Base-by-base conservation (phyloP, 1,140 invertebrate species). In the Calephelis virginiensis region DNA sequence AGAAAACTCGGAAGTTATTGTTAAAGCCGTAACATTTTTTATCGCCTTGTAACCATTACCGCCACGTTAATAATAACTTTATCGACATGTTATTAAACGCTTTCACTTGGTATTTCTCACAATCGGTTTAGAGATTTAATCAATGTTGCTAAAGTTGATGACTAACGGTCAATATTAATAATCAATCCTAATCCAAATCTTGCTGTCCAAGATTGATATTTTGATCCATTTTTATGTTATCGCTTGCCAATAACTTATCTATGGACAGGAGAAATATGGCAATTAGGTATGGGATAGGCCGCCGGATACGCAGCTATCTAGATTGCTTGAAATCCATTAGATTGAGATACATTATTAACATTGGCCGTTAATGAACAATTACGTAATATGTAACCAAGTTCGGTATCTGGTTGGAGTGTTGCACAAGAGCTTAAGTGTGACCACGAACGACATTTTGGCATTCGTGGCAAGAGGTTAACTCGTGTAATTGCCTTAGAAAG, bases 1-100 rank as follows among this genome's bases (percentile, higher is more conserved):
- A 62, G 40, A 68, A 70, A 75, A 77, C 74, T 78, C 71, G 72
- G 74, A 77, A 78, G 73, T 61, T 69, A 82, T 82, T 80, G 76
- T 80, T 80, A 72, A 72, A 68, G 72, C 59, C 67, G 68, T 17
- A 66, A 64, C 65, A 70, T 67, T 68, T 81, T 78, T 78, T 76
- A 75, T 56, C 28, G 50, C 74, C 69, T 69, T 61, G 62, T 45
- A 63, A 63, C 50, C 67, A 64, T 48, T 68, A 63, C 59, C 66
- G 59, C 45, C 47, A 59, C 28, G 50, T 17, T 50, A 50, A 14
- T 62, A 45, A 61, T 69, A 28, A 69, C 63, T 62, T 61, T 80
- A 80, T 82, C 73, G 71, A 75, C 66, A 69, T 77, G 71, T 72
- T 71, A 69, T 75, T 75, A 56, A 71, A 67, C 69, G 68, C 73